Evolutionary conservation across 2,888 invertebrate species (phyloP), one percentile per base, ranked within the genome.

Genomic region (Oconnorella tubifera): DNA sequence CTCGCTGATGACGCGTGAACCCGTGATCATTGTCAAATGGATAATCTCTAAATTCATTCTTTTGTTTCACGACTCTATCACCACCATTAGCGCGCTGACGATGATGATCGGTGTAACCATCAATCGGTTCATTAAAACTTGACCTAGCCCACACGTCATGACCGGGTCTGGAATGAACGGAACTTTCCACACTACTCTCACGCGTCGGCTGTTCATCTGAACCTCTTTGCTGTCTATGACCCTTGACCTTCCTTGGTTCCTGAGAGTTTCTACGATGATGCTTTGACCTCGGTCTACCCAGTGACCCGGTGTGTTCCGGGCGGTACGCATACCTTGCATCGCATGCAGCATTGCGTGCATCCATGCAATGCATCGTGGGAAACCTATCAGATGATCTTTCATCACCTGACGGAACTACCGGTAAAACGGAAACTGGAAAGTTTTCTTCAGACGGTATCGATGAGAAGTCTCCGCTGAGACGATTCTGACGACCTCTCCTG

Each of bases 401-500:
- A 19, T 40, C 40, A 14, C 40, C 40, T 14, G 40, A 6, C 40
- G 40, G 40, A n/a, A n/a, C n/a, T n/a, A n/a, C n/a, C 6, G 40
- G 40, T 14, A 40, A 14, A 6, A 6, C 19, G 19, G 40, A 14
- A 6, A 19, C 6, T 40, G 40, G 19, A 40, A 14, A 14, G 40
- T 6, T 40, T 6, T 40, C 19, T 14, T 40, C 40, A 40, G 40
- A 40, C 19, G 19, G 10, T 6, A 40, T 40, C 10, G 40, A 40
- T 19, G 40, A 40, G 40, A 40, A 40, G 40, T 40, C 40, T 14
- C 40, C 40, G 40, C 40, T 40, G 40, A 40, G 40, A 6, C 64
- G 33, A 28, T 53, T 19, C 14, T n/a, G 33, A 33, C 64, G 49
- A n/a, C 59, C 25, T 23, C 19, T 40, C 1, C 33, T 33, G 23